Percentiles rank a stretch among this genome's conserved stretches.
Evolutionary conservation across 2,797 vertebrate species (phyloP).

Genomic region (Leucoraja ocellata): DNA sequence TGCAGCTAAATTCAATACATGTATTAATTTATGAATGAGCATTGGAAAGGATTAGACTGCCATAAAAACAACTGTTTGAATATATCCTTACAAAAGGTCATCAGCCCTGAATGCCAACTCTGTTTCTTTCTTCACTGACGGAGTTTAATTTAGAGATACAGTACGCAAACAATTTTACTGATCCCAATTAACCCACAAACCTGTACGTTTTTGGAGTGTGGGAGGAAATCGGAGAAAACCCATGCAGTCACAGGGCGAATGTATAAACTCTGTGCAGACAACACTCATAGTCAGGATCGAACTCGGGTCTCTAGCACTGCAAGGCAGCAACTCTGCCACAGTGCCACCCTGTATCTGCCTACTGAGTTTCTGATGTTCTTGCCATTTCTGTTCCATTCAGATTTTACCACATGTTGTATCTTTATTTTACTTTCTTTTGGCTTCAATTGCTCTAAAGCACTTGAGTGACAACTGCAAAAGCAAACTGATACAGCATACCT

Average conservation of each 20-base stretch:
- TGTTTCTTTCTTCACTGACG: background rate
- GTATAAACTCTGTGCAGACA: too few relatives aligned
- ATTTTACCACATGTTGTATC: background rate
- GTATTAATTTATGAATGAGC: background rate
- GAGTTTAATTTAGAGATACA: too few relatives aligned
- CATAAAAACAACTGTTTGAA: background rate
- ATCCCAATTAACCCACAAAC: too few relatives aligned
- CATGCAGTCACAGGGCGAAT: too few relatives aligned
- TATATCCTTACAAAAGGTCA: background rate
- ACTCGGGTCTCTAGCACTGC: too few relatives aligned
- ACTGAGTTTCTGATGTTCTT: background rate
- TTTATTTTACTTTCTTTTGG: background rate
- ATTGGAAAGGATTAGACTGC: background rate
- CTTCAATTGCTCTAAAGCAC: background rate
- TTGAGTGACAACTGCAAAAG: slow-evolving; percentile 23
- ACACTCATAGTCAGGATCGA: too few relatives aligned
- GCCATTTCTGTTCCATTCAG: background rate
- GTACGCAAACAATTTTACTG: too few relatives aligned
- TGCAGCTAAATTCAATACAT: background rate
- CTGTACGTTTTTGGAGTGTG: too few relatives aligned
- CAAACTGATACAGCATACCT: slow-evolving; percentile 51
- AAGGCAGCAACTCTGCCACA: too few relatives aligned
- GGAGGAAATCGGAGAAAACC: too few relatives aligned
- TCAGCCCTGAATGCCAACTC: background rate
- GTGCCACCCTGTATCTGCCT: too few relatives aligned